Conservation (phyloP, 2,797 vertebrate species). For the Neomorphus geoffroyi region DNA sequence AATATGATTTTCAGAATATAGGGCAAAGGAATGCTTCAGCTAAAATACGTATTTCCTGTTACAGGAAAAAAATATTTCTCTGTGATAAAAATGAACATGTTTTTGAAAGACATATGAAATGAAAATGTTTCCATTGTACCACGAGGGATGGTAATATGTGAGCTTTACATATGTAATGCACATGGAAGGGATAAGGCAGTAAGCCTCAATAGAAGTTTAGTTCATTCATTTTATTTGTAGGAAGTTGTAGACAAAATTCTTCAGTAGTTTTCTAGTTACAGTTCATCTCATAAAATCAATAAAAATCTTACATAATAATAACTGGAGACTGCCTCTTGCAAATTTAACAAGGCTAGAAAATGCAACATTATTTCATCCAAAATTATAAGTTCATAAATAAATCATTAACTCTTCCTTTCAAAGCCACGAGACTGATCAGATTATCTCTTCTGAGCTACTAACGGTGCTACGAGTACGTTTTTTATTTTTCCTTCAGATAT, state of each 20-base stretch:
- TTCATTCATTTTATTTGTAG: neutral
- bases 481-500: neutral
- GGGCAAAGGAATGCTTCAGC: neutral
- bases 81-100: neutral
- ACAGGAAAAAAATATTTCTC: neutral
- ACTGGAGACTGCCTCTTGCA: neutral
- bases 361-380: neutral
- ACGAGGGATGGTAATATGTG: neutral
- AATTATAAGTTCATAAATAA: neutral
- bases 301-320: neutral
- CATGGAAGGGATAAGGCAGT: neutral
- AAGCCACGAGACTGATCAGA: neutral
- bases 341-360: neutral
- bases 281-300: conserved; percentile 9
- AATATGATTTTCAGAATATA: neutral
- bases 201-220: neutral
- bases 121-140: neutral
- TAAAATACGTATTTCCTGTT: neutral
- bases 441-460: neutral
- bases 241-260: neutral
- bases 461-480: neutral
- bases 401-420: neutral
- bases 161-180: neutral
- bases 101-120: neutral
- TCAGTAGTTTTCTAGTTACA: neutral